Evolutionary conservation across 2,888 invertebrate species (phyloP), one percentile per base, ranked within the genome.

Genomic region (Bibio marci): DNA sequence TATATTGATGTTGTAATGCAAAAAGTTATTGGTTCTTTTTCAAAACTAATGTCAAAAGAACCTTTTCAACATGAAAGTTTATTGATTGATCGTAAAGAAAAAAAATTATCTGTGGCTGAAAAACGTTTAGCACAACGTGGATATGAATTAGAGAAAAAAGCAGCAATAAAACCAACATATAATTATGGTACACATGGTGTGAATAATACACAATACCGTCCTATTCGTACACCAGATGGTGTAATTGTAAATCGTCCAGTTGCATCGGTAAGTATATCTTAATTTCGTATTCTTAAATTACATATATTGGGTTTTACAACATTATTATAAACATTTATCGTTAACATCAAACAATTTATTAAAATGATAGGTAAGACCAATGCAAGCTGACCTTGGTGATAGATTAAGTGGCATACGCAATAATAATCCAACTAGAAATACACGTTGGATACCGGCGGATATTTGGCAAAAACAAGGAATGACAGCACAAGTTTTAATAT

Each of bases 41-140:
- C 76, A 13, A 67, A 66, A 30, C 58, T 71, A 37, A 60, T 83
- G 42, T 79, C 77, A 41, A 81, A 80, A 60, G 81, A 83, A 52
- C 95, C 95, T 0, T 95, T 95, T 64, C 85, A 88, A 50, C 95
- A 97, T 54, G 95, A 97, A 59, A 91, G 92, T 10, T 65, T 95
- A 39, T 66, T 97, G 26, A 82, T 94, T 4, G 95, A 95, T 60
- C 72, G 91, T 32, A 92, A 94, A 55, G 94, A 94, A 53, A 85
- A 92, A 59, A 88, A 92, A 52, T 63, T 95, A 32, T 91, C 92
- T 0, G 82, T 83, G 54, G 85, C 87, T 22, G 95, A 95, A 57
- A 95, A 95, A 58, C 68, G 88, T 47, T 64, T 92, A 39, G 95
- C 95, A 1, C 86, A 92, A 55, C 74, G 91, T 52, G 72, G 73